phyloP scores from a whole-genome alignment of 2,113 vertebrate species.

The Hucho hucho region DNA sequence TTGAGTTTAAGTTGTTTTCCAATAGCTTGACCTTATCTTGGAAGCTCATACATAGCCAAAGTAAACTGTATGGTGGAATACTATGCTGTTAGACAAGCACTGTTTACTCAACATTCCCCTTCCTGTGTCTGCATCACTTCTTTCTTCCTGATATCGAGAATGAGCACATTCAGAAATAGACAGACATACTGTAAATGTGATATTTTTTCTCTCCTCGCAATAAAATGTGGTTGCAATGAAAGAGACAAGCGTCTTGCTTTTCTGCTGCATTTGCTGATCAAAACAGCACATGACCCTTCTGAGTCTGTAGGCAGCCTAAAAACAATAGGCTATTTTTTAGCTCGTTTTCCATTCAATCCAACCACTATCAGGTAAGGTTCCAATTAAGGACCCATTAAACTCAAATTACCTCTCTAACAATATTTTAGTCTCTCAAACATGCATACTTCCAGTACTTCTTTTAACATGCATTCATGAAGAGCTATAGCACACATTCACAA shows the following conservation, averaged over 20 bases:
- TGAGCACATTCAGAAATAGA: too few species aligned
- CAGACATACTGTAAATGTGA: too few species aligned
- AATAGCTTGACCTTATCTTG: too few species aligned
- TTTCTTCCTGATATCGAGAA: too few species aligned
- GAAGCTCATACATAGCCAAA: too few species aligned
- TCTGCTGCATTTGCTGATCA: slow-evolving; percentile 20
- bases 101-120: too few species aligned
- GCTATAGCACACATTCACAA: too few species aligned
- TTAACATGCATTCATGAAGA: neutral
- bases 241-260: neutral
- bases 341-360: slow-evolving; percentile 14
- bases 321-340: slow-evolving; percentile 41
- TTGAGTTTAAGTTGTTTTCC: too few species aligned
- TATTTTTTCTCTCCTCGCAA: too few species aligned
- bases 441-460: neutral
- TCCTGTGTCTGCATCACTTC: too few species aligned
- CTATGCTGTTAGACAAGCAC: too few species aligned
- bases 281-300: slow-evolving; percentile 33
- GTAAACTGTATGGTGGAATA: too few species aligned
- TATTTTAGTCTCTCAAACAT: neutral
- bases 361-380: slow-evolving; percentile 8
- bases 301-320: slow-evolving; percentile 1
- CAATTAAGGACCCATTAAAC: neutral
- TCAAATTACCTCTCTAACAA: neutral
- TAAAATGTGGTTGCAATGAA: neutral